A percentile compares a stretch with the other conserved stretches of the same genome.
These are phyloP conservation scores for Actinemys pallida DNA, from an alignment of 2,113 vertebrate species.

Conservation along the genomic window DNA sequence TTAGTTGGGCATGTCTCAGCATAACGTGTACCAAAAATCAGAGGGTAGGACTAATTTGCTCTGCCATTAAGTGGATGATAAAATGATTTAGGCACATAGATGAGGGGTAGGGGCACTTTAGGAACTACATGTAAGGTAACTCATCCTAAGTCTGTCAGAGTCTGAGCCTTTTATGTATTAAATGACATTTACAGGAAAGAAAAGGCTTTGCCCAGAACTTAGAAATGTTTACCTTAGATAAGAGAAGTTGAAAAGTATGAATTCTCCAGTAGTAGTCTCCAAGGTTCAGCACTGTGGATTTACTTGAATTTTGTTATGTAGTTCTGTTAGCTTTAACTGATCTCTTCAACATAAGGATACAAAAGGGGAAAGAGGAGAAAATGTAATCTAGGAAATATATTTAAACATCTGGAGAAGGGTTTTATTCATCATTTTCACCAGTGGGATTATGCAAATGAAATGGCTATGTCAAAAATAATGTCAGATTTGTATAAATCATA, in stretches of 20 bases:
- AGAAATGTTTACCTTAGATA: conserved; percentile 62
- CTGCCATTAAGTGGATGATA: conserved; percentile 79
- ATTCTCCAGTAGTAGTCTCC: neutral
- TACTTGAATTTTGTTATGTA: neutral
- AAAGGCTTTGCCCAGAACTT: conserved; percentile 52
- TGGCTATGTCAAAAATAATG: neutral
- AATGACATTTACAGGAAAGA: conserved; percentile 62
- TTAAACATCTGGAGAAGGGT: neutral
- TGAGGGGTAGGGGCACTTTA: conserved; percentile 67
- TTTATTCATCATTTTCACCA: neutral
- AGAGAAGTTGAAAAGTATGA: conserved; percentile 18
- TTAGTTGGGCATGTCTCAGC: conserved; percentile 79
- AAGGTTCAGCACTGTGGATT: neutral
- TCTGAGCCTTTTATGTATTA: conserved; percentile 51
- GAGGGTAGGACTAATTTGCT: conserved; percentile 81
- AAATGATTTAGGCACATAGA: conserved; percentile 79
- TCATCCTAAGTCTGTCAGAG: conserved; percentile 56
- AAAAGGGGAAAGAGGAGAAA: fast-evolving
- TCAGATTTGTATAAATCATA: neutral
- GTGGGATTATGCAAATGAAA: neutral
- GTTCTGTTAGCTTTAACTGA: neutral
- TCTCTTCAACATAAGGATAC: fast-evolving
- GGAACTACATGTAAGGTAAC: conserved; percentile 63
- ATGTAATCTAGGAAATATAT: neutral
- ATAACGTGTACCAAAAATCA: conserved; percentile 80